Evolutionary conservation across 2,888 invertebrate species (phyloP).

Genomic region (Tubiluchus corallicola): DNA sequence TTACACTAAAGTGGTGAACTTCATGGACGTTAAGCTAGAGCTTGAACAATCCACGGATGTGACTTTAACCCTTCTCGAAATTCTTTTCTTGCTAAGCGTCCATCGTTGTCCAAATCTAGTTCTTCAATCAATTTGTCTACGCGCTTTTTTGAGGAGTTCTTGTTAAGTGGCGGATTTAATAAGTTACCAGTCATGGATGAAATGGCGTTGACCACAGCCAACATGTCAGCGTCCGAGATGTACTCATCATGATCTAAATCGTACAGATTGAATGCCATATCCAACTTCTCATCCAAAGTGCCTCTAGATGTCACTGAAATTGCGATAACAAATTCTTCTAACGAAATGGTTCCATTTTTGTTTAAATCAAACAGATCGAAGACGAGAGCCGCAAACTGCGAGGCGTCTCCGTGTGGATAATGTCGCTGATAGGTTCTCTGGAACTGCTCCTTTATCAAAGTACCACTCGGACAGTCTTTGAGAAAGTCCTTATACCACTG

Average conservation of each 20-base stretch:
- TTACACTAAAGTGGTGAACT: too few relatives aligned
- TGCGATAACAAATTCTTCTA: conserved; percentile 23
- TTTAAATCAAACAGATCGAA: conserved; percentile 98
- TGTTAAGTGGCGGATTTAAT: conserved; percentile 31
- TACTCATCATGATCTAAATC: conserved; percentile 34
- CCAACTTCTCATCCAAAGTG: conserved; percentile 23
- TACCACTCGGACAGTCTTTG: conserved; percentile 31
- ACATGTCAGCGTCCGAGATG: conserved; percentile 32
- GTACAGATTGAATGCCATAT: conserved; percentile 33
- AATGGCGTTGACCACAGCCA: conserved; percentile 31
- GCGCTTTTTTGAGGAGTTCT: conserved; percentile 33
- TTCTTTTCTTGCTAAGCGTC: conserved; percentile 31
- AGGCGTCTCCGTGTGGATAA: conserved; percentile 97
- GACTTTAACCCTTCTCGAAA: conserved; percentile 33
- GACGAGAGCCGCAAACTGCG: conserved; percentile 91
- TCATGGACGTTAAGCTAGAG: too few relatives aligned
- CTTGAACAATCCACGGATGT: conserved; percentile 35
- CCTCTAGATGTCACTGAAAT: conserved; percentile 25
- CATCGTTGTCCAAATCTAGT: conserved; percentile 33
- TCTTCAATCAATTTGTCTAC: conserved; percentile 33
- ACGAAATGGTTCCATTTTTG: conserved; percentile 35
- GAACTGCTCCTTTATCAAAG: conserved; percentile 46
- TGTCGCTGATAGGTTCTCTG: conserved; percentile 99
- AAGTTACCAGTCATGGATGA: conserved; percentile 33
- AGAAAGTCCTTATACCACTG: conserved; percentile 31